These are phyloP conservation scores for Dolichoris vasculosae DNA, from an alignment of 1,140 invertebrate species.

Conservation along the genomic window DNA sequence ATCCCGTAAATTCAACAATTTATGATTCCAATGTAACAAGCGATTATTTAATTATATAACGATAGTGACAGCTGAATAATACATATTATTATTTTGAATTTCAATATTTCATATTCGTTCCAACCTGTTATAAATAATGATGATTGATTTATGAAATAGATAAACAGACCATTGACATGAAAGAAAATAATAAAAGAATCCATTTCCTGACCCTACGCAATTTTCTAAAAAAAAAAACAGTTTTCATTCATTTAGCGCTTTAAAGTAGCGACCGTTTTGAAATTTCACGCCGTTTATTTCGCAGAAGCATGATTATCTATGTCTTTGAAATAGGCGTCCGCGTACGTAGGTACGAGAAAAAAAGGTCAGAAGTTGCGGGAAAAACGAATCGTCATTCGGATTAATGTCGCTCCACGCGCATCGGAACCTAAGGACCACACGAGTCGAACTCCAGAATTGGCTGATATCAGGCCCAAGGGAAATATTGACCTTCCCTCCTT, in stretches of 20 bases:
- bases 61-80: neutral
- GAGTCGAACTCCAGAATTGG: constrained; percentile 55
- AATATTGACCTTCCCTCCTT: constrained; percentile 59
- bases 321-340: neutral
- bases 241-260: neutral
- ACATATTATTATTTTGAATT: neutral
- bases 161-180: constrained; percentile 1
- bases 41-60: neutral
- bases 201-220: constrained; percentile 5
- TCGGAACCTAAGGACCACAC: constrained; percentile 55
- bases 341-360: constrained; percentile 2
- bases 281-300: constrained; percentile 43
- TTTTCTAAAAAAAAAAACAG: neutral
- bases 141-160: constrained; percentile 7
- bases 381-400: constrained; percentile 60
- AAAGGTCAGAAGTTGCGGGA: constrained; percentile 1
- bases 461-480: constrained; percentile 57
- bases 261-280: neutral
- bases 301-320: constrained; percentile 35
- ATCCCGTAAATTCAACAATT: neutral
- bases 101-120: constrained; percentile 15
- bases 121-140: constrained; percentile 4
- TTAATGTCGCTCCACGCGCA: constrained; percentile 56
- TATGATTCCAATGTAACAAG: neutral
- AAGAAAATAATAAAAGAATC: neutral